Evolutionary conservation across 2,113 vertebrate species (phyloP).

Genomic region (Gnathonemus echidnorhynchus): DNA sequence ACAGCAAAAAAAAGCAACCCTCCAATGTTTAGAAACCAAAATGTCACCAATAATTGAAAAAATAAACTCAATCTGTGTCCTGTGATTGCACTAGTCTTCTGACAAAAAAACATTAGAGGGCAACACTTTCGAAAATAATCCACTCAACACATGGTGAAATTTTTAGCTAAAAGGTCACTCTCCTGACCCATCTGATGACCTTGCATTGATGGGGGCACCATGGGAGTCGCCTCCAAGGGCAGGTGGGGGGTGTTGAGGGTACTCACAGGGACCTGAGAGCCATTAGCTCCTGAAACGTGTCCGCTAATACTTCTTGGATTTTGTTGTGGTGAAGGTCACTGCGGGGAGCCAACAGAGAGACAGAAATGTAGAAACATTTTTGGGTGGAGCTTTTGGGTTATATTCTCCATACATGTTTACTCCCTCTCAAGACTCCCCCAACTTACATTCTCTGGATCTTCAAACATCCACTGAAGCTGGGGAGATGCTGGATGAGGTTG

Average conservation of each 20-base stretch:
- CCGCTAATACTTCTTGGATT: conserved; percentile 69
- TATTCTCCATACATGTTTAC: not conserved
- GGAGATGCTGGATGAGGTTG: conserved; percentile 77
- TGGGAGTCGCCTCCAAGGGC: not conserved
- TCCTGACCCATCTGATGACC: not conserved
- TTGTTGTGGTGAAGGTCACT: conserved; percentile 86
- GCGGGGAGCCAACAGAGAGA: conserved; percentile 36
- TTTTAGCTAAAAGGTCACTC: not conserved
- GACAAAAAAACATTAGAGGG: not conserved
- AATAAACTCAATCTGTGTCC: not conserved
- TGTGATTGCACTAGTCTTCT: not conserved
- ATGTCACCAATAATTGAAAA: not conserved
- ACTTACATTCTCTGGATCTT: conserved; percentile 61
- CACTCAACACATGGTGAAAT: not conserved
- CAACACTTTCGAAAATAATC: not conserved
- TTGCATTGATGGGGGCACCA: not conserved
- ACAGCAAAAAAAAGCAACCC: not conserved
- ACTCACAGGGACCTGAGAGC: conserved; percentile 81
- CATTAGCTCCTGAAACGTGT: conserved; percentile 74
- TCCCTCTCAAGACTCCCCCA: not conserved
- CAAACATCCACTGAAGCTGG: conserved; percentile 74
- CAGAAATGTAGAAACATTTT: not conserved
- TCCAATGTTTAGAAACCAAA: not conserved
- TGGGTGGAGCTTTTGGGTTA: not conserved
- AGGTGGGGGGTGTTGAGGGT: conserved; percentile 14